Percentiles rank a stretch among this genome's conserved stretches.
These are phyloP conservation scores for Xestia rhomboidea DNA, from an alignment of 2,888 invertebrate species.

Conservation along the genomic window DNA sequence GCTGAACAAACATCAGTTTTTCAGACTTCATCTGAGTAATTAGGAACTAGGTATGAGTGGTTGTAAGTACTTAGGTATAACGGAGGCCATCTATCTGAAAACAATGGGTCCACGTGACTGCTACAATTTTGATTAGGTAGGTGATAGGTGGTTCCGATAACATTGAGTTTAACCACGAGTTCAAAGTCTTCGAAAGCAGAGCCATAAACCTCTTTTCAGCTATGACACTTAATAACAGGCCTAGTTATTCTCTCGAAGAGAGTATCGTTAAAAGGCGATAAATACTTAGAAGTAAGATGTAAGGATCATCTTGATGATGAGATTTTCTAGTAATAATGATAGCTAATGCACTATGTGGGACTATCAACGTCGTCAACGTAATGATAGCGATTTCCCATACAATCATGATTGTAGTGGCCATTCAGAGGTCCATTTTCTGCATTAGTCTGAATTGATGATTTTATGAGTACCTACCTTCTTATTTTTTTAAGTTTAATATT, in stretches of 20 bases:
- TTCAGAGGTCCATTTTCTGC: neutral
- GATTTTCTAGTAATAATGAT: neutral
- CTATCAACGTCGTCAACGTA: neutral
- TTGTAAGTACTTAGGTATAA: neutral
- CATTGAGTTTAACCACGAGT: neutral
- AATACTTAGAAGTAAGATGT: neutral
- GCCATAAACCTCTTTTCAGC: neutral
- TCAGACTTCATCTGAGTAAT: neutral
- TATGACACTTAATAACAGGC: neutral
- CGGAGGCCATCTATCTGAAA: neutral
- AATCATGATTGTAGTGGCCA: neutral
- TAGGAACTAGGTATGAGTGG: neutral
- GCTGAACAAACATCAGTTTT: conserved; percentile 1
- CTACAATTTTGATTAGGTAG: conserved; percentile 9
- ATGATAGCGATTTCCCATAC: neutral
- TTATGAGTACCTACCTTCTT: neutral
- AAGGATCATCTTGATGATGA: neutral
- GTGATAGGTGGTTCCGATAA: neutral
- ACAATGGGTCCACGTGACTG: neutral
- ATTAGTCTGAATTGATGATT: neutral
- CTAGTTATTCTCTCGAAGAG: neutral
- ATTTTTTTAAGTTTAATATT: neutral
- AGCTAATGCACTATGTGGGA: no score
- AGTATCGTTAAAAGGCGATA: neutral
- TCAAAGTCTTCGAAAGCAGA: neutral